Conservation (phyloP, 1,140 invertebrate species). For the Chionoecetes opilio region DNA sequence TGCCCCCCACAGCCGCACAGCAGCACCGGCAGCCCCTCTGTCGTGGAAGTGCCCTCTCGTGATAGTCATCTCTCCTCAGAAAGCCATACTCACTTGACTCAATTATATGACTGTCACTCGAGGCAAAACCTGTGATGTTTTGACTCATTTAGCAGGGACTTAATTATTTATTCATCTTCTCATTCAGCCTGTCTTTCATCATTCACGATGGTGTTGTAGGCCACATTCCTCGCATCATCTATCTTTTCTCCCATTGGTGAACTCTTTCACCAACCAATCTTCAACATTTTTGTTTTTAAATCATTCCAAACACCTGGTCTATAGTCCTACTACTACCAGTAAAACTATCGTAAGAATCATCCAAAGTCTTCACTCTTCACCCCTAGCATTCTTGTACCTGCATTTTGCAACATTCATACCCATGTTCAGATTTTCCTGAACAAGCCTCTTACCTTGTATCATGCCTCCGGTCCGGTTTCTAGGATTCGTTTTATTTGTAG, state of each 20-base stretch:
- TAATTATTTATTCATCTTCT: constrained; percentile 41
- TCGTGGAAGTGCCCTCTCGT: neutral
- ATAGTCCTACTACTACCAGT: neutral
- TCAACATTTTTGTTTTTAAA: constrained; percentile 10
- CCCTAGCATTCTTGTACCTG: constrained; percentile 63
- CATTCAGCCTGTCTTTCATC: constrained; percentile 46
- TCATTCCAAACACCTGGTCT: constrained; percentile 58
- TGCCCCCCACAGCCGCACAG: neutral
- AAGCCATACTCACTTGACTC: too few relatives aligned
- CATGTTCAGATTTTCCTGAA: constrained; percentile 76
- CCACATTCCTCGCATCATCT: too few relatives aligned
- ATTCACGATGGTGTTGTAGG: too few relatives aligned
- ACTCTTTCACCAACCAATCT: neutral
- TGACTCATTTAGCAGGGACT: neutral
- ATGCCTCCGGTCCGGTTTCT: constrained; percentile 49
- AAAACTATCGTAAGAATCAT: constrained; percentile 8
- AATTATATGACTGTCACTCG: neutral
- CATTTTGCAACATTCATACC: constrained; percentile 67
- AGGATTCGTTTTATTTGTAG: constrained; percentile 43
- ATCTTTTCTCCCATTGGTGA: neutral
- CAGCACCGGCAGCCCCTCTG: neutral
- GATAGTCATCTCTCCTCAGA: neutral
- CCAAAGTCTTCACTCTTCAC: neutral
- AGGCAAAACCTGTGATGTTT: neutral
- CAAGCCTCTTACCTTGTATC: constrained; percentile 58